Evolutionary conservation across 2,888 invertebrate genomes (phyloP), one percentile per base, ranked within the genome.

Genomic region (Brenthis hecate): DNA sequence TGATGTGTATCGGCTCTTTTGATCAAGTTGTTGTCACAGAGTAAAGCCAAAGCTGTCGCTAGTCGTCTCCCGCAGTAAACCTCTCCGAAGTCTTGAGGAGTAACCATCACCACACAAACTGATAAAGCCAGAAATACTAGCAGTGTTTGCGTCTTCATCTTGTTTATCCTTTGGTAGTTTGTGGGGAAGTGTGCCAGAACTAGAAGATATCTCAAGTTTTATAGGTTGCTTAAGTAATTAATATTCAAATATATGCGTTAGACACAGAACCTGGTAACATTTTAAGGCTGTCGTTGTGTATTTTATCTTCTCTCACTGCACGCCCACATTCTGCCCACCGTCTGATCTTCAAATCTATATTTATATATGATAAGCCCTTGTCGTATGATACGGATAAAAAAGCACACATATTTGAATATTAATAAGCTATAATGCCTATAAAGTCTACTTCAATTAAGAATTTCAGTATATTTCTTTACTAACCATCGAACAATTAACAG

Each of bases 11-110:
- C 54, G 2, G 54, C 47, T 51, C 71, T 62, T 56, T 73, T 76
- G 68, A 78, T 66, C 69, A 70, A 1, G 23, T 66, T 66, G 67
- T 61, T 61, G 58, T 75, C 23, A 64, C 72, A 78, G 2, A 76
- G 28, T 19, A 74, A 60, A 1, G 74, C 75, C 60, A 78, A 23
- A 0, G 75, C 72, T 4, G 66, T 60, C 0, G 81, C 73, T 54
- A 84, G 63, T 5, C 66, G 57, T 47, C 72, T 55, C 13, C 71
- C 69, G 51, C 71, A 66, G 53, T 69, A 71, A n/a, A 65, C 13
- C 13, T 68, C 43, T 6, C 56, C 68, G 19, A 36, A 23, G 16
- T 54, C 19, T 0, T 67, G 56, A 51, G 51, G 14, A 1, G 61
- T n/a, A 14, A 48, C 54, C 48, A 51, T 43, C 3, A 58, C 5